These are phyloP conservation scores for Rhingia campestris DNA, from an alignment of 2,888 invertebrate genomes.

Conservation along the genomic window DNA sequence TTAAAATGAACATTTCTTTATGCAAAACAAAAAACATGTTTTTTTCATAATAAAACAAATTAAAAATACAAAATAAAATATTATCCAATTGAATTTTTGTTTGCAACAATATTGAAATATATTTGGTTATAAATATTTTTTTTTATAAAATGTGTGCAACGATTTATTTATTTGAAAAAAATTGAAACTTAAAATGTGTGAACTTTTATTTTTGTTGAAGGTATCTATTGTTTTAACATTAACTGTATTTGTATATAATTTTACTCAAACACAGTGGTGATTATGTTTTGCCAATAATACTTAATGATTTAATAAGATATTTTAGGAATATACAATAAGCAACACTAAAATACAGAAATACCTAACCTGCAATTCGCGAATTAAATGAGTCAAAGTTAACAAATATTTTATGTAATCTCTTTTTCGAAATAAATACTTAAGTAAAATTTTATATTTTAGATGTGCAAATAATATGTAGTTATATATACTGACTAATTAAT, in stretches of 20 bases:
- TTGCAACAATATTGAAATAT: constrained; percentile 28
- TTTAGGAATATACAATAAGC: too few relatives aligned
- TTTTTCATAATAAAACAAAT: constrained; percentile 31
- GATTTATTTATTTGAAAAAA: constrained; percentile 47
- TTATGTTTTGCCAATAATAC: background rate
- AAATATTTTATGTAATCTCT: too few relatives aligned
- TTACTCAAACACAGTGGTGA: constrained; percentile 55
- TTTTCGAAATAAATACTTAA: too few relatives aligned
- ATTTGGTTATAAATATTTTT: constrained; percentile 20
- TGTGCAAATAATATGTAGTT: too few relatives aligned
- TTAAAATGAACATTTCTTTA: constrained; percentile 63
- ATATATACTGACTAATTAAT: too few relatives aligned
- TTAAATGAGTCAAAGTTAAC: too few relatives aligned
- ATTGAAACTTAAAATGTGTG: background rate
- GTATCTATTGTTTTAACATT: background rate
- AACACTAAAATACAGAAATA: too few relatives aligned
- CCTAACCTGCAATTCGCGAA: too few relatives aligned
- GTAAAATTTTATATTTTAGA: too few relatives aligned
- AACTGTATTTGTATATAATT: constrained; percentile 3
- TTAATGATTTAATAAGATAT: too few relatives aligned
- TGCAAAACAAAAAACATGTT: constrained; percentile 72
- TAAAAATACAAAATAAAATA: constrained; percentile 34
- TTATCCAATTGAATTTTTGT: constrained; percentile 52
- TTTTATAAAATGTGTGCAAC: constrained; percentile 67
- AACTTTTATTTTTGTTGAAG: background rate